Percentiles rank a stretch among this genome's conserved stretches.
Conservation (phyloP, 2,797 vertebrate genomes). For the Semaprochilodus insignis region DNA sequence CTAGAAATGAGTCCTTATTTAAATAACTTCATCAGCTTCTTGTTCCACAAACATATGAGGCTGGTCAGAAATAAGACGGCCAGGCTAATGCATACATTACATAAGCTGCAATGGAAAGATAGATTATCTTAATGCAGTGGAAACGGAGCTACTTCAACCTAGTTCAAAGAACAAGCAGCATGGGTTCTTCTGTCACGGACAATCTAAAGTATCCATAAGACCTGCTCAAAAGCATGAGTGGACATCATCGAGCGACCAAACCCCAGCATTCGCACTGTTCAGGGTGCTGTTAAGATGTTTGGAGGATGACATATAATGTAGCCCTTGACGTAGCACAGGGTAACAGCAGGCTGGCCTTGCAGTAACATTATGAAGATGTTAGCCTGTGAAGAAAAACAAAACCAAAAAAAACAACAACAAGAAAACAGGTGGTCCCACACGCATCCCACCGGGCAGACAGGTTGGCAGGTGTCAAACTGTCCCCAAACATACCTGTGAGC, state of each 20-base stretch:
- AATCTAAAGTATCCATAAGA: constrained; percentile 2
- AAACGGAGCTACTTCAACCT: constrained; percentile 37
- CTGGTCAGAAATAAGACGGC: neutral
- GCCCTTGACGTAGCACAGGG: constrained; percentile 49
- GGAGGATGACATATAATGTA: constrained; percentile 55
- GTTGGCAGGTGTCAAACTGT: constrained; percentile 29
- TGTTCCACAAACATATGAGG: constrained; percentile 4
- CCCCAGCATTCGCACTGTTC: constrained; percentile 29
- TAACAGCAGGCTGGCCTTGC: constrained; percentile 29
- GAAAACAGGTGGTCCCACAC: constrained; percentile 6
- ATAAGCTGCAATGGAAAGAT: neutral
- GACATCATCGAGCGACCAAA: constrained; percentile 30
- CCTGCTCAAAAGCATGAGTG: constrained; percentile 34
- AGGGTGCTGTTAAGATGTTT: constrained; percentile 57
- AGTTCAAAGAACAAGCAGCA: constrained; percentile 10
- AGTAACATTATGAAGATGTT: constrained; percentile 18
- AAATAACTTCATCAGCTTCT: neutral
- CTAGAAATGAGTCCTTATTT: neutral
- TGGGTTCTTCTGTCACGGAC: neutral
- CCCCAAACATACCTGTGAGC: constrained; percentile 9
- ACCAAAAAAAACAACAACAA: neutral
- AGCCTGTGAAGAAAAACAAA: constrained; percentile 19
- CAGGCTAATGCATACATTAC: neutral
- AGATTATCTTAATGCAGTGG: constrained; percentile 6
- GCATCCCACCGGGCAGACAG: constrained; percentile 7